Evolutionary conservation across 2,888 invertebrate genomes (phyloP).

Genomic region (Leucoptera coffeella): DNA sequence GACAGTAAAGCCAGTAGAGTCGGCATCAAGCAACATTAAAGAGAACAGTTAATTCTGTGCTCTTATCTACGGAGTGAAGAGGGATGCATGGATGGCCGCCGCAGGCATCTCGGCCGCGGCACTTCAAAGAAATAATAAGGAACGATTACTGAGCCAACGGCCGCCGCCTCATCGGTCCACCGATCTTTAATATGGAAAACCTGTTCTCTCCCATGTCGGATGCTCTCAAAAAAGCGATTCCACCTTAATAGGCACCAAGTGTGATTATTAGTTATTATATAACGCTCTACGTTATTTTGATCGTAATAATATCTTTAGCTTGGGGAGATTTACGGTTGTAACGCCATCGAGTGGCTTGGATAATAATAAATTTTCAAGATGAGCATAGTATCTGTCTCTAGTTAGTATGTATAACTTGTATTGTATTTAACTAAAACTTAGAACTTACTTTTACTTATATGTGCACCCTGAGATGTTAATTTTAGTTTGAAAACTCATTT

Average conservation of each 20-base stretch:
- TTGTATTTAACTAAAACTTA: too few species aligned
- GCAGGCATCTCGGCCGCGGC: constrained; percentile 11
- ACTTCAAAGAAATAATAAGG: constrained; percentile 42
- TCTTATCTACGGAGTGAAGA: too few species aligned
- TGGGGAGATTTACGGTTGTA: constrained; percentile 12
- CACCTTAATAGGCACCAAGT: constrained; percentile 35
- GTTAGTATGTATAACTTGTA: too few species aligned
- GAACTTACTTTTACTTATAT: too few species aligned
- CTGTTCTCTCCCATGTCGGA: constrained; percentile 31
- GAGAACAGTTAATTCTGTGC: too few species aligned
- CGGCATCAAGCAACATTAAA: too few species aligned
- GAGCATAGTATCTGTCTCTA: too few species aligned
- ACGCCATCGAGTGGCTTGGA: too few species aligned
- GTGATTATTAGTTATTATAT: constrained; percentile 34
- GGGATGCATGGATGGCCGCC: constrained; percentile 2
- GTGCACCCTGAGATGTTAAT: too few species aligned
- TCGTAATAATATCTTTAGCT: constrained; percentile 16
- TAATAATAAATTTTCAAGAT: too few species aligned
- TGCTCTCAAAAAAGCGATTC: constrained; percentile 29
- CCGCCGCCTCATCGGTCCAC: constrained; percentile 21
- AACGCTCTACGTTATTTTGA: constrained; percentile 17
- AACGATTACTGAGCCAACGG: constrained; percentile 24
- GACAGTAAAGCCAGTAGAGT: too few species aligned
- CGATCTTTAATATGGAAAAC: constrained; percentile 26
- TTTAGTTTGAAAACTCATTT: too few species aligned